Conservation (phyloP, 2,888 invertebrate species). For the Odontomyia ornata region DNA sequence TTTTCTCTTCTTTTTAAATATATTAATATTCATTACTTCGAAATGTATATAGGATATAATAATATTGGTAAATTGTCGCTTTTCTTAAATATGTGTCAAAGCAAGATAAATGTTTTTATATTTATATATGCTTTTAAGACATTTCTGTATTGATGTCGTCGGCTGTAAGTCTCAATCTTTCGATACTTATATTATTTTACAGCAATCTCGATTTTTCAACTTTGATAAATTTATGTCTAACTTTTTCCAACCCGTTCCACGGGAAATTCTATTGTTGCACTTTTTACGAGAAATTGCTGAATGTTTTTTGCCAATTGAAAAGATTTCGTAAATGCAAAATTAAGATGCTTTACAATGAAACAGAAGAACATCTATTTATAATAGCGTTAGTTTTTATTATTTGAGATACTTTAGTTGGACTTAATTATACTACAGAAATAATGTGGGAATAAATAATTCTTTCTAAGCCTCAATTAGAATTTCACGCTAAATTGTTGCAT, state of each 20-base stretch:
- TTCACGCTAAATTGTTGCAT: slow-evolving; percentile 22
- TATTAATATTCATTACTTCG: slow-evolving; percentile 4
- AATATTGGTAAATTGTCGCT: slow-evolving; percentile 36
- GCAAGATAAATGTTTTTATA: slow-evolving; percentile 28
- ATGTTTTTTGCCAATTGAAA: slow-evolving; percentile 10
- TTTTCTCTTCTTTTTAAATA: slow-evolving; percentile 16
- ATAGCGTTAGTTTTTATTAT: no score
- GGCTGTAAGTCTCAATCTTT: background rate
- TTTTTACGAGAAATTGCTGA: slow-evolving; percentile 25
- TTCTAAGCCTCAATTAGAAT: slow-evolving; percentile 23
- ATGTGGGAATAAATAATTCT: slow-evolving; percentile 16
- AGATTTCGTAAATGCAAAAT: background rate
- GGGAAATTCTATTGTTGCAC: slow-evolving; percentile 31
- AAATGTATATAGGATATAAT: slow-evolving; percentile 32
- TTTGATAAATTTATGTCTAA: no score
- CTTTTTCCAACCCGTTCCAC: no score
- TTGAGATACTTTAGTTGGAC: no score
- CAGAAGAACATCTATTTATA: no score
- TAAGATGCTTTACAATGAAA: background rate
- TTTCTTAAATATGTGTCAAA: slow-evolving; percentile 34
- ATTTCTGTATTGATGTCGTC: background rate
- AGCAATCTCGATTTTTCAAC: no score
- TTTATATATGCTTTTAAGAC: background rate
- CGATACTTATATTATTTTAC: slow-evolving; percentile 1
- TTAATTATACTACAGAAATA: background rate